phyloP scores from a whole-genome alignment of 2,888 invertebrate species.

The Torymus tubicola region DNA sequence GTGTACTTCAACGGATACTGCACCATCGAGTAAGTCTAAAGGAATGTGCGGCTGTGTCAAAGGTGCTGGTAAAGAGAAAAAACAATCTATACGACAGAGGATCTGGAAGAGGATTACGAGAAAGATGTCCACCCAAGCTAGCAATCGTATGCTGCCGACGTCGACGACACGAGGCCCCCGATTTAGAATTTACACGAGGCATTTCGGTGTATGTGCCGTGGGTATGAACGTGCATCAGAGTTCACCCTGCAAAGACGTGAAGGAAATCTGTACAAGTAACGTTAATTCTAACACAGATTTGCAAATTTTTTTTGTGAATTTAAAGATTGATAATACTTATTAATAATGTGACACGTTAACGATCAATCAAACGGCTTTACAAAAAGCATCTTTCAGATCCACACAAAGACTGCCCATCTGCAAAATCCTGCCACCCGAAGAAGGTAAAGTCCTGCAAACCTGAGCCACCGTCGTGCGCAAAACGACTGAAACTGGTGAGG shows the following conservation, averaged over 20 bases:
- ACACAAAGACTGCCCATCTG: too few species aligned
- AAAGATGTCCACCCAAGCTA: conserved; percentile 20
- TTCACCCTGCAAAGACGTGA: conserved; percentile 2
- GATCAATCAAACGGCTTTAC: background rate
- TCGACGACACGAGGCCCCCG: background rate
- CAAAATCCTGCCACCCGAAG: too few species aligned
- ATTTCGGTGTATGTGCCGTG: too few species aligned
- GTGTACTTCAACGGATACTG: background rate
- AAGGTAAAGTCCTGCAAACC: background rate
- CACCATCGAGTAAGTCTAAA: background rate
- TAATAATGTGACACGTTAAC: background rate
- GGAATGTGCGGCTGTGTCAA: background rate
- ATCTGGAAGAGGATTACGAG: conserved; percentile 32
- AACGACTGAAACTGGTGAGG: background rate
- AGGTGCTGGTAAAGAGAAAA: background rate
- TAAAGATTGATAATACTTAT: background rate
- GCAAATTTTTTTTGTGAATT: too few species aligned
- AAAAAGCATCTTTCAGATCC: too few species aligned
- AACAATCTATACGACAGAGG: background rate
- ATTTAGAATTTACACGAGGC: too few species aligned
- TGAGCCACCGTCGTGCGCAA: background rate
- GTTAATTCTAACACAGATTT: too few species aligned
- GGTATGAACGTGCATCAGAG: background rate
- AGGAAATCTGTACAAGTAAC: conserved; percentile 21
- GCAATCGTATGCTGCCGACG: background rate